Evolutionary conservation across 2,888 invertebrate genomes (phyloP), one percentile per base, ranked within the genome.

Genomic region (Melanostoma scalare): DNA sequence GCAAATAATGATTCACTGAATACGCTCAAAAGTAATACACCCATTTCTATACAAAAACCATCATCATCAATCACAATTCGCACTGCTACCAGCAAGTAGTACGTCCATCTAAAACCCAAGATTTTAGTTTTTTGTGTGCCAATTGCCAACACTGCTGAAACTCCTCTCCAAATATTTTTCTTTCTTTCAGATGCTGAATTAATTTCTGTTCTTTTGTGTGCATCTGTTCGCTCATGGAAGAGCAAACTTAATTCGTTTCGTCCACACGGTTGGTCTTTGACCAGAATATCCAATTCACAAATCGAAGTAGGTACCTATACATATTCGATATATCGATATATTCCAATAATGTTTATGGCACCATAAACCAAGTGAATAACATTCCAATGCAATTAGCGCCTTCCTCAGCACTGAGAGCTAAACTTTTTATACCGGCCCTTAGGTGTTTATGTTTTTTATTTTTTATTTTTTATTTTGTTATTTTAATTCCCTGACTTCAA

Each of bases 271-370:
- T 40, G 50, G n/a, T 55, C 6, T n/a, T 65, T 10, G 50, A 36
- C 2, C 35, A 61, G 55, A 55, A 38, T 46, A 56, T 63, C 8
- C 10, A 36, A 77, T 73, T 68, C 48, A 56, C 74, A 55, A 78
- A 79, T 84, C 79, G 67, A 84, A 84, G 69, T 67, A 20, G 20
- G 20, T 20, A 20, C 20, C 20, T 20, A n/a, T n/a, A 20, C 20
- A 20, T 20, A 79, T 79, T 79, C 74, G 84, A 84, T 84, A n/a
- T n/a, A n/a, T n/a, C n/a, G n/a, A n/a, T n/a, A n/a, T n/a, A 84
- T 84, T 84, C 79, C 84, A 84, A 84, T 84, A 79, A 84, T 84
- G 71, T 84, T 84, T 84, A 84, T 84, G 84, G 84, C 79, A 84
- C 71, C 79, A 84, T 84, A 84, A 84, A 84, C 79, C 84, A 84